Conservation (phyloP, 2,797 vertebrate species). For the Microcaecilia unicolor region DNA sequence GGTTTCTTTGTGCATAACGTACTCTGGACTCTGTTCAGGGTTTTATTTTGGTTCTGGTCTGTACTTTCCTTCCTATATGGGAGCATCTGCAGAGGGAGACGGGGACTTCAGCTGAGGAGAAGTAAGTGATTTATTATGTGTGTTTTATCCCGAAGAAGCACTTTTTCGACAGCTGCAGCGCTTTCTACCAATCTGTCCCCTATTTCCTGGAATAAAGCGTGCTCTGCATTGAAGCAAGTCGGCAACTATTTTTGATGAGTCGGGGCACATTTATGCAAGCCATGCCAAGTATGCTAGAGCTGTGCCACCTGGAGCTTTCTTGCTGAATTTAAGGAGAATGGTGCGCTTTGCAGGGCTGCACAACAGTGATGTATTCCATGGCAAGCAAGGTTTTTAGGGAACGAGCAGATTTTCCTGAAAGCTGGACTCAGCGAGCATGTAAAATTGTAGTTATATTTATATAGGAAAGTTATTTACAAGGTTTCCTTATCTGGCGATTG, state of each 20-base stretch:
- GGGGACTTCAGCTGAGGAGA: slow-evolving; percentile 38
- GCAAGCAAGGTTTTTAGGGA: too few species aligned
- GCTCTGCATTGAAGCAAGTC: too few species aligned
- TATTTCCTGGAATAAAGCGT: too few species aligned
- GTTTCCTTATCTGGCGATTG: too few species aligned
- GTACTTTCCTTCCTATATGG: slow-evolving; percentile 45
- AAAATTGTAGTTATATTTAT: too few species aligned
- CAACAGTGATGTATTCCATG: neutral
- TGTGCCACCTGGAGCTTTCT: neutral
- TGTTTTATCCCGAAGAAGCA: slow-evolving; percentile 4
- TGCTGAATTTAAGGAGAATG: neutral
- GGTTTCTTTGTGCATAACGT: slow-evolving; percentile 25
- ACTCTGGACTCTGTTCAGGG: slow-evolving; percentile 32
- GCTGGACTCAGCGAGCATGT: too few species aligned
- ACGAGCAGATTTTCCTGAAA: too few species aligned
- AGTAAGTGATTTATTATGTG: slow-evolving; percentile 23
- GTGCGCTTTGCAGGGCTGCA: neutral
- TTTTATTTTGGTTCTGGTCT: slow-evolving; percentile 33
- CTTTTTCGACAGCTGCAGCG: slow-evolving; percentile 4
- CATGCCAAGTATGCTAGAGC: neutral
- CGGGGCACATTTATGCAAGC: neutral
- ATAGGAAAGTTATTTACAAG: too few species aligned
- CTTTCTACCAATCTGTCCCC: neutral
- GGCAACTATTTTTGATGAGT: too few species aligned
- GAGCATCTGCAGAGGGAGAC: slow-evolving; percentile 29